These are phyloP conservation scores for Corynorhinus townsendii DNA, from an alignment of 2,113 vertebrate genomes.

Conservation along the genomic window DNA sequence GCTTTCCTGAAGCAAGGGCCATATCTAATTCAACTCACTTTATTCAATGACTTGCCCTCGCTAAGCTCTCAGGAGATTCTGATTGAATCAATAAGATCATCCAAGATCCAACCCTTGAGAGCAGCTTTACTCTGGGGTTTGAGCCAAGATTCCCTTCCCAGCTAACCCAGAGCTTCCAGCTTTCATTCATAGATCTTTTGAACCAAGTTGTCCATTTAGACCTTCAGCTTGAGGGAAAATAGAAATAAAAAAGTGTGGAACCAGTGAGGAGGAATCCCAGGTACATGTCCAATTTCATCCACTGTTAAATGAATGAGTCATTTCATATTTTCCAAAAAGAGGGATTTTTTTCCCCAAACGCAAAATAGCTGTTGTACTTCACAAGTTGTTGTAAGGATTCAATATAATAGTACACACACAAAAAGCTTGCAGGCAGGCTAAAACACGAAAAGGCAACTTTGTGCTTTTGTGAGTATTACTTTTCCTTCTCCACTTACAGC, in stretches of 20 bases:
- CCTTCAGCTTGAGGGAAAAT: neutral
- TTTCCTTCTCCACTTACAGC: neutral
- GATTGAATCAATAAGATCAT: neutral
- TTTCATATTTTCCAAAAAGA: neutral
- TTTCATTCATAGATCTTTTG: neutral
- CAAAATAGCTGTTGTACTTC: neutral
- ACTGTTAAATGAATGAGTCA: neutral
- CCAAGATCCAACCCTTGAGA: neutral
- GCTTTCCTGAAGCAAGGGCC: neutral
- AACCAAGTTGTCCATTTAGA: neutral
- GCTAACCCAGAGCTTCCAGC: neutral
- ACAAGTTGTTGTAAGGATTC: neutral
- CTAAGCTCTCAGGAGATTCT: neutral
- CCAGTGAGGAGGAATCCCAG: neutral
- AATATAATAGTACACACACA: neutral
- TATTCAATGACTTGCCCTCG: neutral
- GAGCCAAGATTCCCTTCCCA: neutral
- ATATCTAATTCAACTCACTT: neutral
- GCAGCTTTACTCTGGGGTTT: neutral
- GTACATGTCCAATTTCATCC: neutral
- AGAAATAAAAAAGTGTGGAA: neutral
- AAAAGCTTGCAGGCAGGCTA: neutral
- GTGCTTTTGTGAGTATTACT: neutral
- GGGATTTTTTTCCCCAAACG: neutral
- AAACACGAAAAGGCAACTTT: neutral